These are phyloP conservation scores for Drosophila asahinai DNA, from an alignment of 1,140 invertebrate species.

Conservation along the genomic window DNA sequence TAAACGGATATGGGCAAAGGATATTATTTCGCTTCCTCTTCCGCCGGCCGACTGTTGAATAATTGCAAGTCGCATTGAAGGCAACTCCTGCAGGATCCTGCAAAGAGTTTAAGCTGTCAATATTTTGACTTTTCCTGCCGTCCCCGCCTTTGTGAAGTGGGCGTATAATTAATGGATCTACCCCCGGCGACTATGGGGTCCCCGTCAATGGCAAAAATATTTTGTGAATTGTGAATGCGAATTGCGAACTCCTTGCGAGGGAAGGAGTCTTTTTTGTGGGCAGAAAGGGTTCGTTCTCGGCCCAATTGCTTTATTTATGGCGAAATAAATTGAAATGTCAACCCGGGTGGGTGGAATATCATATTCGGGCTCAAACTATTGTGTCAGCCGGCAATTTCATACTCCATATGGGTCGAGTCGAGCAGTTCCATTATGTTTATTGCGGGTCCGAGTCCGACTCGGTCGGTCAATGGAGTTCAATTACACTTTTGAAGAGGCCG, in stretches of 20 bases:
- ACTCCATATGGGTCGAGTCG: constrained; percentile 47
- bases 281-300: constrained; percentile 75
- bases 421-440: constrained; percentile 52
- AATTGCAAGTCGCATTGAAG: constrained; percentile 67
- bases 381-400: constrained; percentile 62
- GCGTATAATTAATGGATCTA: constrained; percentile 83
- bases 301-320: constrained; percentile 80
- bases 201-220: constrained; percentile 66
- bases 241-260: constrained; percentile 46
- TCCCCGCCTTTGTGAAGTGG: constrained; percentile 69
- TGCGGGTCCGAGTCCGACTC: constrained; percentile 36
- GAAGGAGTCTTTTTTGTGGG: constrained; percentile 1
- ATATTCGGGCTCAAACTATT: constrained; percentile 75
- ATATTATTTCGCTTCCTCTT: constrained; percentile 67
- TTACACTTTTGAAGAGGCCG: constrained; percentile 59
- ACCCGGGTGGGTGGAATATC: constrained; percentile 71
- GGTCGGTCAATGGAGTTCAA: constrained; percentile 52
- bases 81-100: constrained; percentile 62
- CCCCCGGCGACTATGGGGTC: constrained; percentile 17
- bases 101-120: constrained; percentile 81
- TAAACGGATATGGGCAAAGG: constrained; percentile 83
- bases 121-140: constrained; percentile 83
- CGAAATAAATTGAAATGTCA: constrained; percentile 84
- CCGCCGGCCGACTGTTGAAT: constrained; percentile 70
- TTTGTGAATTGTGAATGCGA: constrained; percentile 63